phyloP scores from a whole-genome alignment of 1,140 invertebrate species.

The Myzus persicae region DNA sequence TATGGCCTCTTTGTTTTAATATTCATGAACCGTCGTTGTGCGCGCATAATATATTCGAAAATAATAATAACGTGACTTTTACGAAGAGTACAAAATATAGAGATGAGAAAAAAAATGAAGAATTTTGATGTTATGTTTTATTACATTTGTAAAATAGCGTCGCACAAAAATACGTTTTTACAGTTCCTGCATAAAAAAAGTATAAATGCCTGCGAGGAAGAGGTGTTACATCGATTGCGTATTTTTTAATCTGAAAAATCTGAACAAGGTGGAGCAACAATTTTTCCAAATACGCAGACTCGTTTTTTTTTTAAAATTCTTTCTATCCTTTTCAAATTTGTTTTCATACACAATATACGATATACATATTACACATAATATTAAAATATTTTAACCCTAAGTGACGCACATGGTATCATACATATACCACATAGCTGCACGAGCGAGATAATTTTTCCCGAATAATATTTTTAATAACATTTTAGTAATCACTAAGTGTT shows the following conservation, averaged over 20 bases:
- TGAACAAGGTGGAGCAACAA: background rate
- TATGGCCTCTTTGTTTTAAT: slow-evolving; percentile 4
- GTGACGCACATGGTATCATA: no score
- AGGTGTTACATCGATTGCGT: background rate
- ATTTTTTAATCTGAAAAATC: background rate
- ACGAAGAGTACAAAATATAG: background rate
- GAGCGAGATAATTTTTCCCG: no score
- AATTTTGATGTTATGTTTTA: background rate
- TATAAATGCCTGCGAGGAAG: background rate
- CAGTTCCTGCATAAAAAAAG: background rate
- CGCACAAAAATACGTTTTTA: background rate
- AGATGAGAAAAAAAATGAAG: background rate
- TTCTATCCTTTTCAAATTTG: background rate
- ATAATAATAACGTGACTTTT: slow-evolving; percentile 29
- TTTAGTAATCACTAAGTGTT: no score
- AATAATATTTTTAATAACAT: no score
- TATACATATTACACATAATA: background rate
- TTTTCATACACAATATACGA: background rate
- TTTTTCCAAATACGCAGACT: background rate
- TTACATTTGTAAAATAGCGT: background rate
- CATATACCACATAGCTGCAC: no score
- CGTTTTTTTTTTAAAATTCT: background rate
- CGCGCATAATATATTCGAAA: background rate
- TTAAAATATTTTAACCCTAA: background rate
- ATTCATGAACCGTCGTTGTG: background rate